phyloP scores from a whole-genome alignment of 2,888 invertebrate species.

The Eutolmus rufibarbis region DNA sequence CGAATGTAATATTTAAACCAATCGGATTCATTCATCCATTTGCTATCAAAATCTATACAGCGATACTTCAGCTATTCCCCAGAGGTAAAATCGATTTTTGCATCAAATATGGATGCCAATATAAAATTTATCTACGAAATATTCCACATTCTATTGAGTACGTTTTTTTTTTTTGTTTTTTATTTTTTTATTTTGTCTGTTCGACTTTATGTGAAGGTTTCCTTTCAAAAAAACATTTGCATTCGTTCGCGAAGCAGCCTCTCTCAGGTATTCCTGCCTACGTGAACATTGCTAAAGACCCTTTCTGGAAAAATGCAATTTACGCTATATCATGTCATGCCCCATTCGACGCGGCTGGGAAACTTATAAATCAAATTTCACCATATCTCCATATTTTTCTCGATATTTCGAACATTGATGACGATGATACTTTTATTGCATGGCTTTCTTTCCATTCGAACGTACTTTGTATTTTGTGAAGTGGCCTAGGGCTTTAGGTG shows the following conservation, averaged over 20 bases:
- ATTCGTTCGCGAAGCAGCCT: neutral
- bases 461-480: neutral
- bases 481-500: neutral
- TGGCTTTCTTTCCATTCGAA: neutral
- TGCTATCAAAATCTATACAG: neutral
- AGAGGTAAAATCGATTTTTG: constrained; percentile 4
- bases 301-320: constrained; percentile 13
- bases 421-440: neutral
- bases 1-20: neutral
- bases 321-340: constrained; percentile 20
- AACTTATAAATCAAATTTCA: constrained; percentile 35
- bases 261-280: neutral
- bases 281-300: neutral
- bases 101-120: constrained; percentile 24
- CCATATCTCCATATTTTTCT: neutral
- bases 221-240: neutral
- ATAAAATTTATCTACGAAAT: neutral
- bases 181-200: neutral
- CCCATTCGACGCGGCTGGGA: neutral
- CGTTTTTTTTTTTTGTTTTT: neutral
- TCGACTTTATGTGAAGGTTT: neutral
- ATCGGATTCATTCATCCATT: neutral
- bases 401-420: neutral
- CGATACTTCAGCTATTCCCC: neutral
- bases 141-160: neutral